A percentile compares a stretch with the other conserved stretches of the same genome.
Evolutionary conservation across 2,797 vertebrate species (phyloP).

Genomic region (Moxostoma hubbsi): DNA sequence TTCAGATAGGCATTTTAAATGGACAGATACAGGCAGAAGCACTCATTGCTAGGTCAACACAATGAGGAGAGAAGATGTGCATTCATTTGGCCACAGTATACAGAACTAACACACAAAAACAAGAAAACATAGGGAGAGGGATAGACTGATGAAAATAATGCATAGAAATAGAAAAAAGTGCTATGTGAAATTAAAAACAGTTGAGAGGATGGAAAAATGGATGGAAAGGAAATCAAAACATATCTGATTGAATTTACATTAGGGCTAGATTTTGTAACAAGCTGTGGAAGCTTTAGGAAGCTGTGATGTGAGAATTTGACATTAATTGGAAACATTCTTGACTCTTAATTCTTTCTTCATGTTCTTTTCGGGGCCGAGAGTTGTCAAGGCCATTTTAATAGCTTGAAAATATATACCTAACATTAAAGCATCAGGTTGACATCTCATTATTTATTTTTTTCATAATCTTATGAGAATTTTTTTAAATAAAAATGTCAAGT

Average conservation of each 20-base stretch:
- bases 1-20: conserved; percentile 32
- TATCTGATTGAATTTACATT: background rate
- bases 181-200: background rate
- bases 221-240: background rate
- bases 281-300: too few relatives aligned
- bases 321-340: background rate
- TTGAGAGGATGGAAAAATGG: background rate
- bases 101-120: conserved; percentile 3
- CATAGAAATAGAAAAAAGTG: background rate
- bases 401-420: background rate
- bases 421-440: too few relatives aligned
- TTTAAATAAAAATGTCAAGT: too few relatives aligned
- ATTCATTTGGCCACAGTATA: conserved; percentile 32
- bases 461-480: too few relatives aligned
- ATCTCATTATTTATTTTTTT: too few relatives aligned
- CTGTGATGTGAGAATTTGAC: too few relatives aligned
- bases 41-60: conserved; percentile 32
- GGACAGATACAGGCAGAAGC: conserved; percentile 30
- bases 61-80: conserved; percentile 18
- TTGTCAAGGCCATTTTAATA: too few relatives aligned
- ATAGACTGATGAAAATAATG: conserved; percentile 1
- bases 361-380: too few relatives aligned
- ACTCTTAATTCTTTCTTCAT: too few relatives aligned
- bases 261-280: background rate
- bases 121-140: background rate